Evolutionary conservation across 1,140 invertebrate genomes (phyloP).

Genomic region (Lepidurus apus): DNA sequence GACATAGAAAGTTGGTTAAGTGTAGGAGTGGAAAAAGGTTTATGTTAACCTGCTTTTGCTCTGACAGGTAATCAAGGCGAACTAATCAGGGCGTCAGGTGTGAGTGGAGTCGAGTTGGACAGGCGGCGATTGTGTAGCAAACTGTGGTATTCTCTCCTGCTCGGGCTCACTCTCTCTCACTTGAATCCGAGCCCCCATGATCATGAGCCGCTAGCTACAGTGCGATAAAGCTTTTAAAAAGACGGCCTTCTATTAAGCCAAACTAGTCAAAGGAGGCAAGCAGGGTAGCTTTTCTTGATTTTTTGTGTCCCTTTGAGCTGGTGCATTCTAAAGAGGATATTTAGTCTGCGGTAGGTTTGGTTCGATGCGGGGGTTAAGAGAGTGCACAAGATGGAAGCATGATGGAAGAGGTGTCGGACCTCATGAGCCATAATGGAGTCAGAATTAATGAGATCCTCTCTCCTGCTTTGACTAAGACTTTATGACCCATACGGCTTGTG

Average conservation of each 20-base stretch:
- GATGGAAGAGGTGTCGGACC: not conserved
- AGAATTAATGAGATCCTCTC: not conserved
- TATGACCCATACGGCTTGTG: conserved; percentile 12
- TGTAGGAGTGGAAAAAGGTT: not conserved
- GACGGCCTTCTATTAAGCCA: too few species aligned
- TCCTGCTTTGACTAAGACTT: not conserved
- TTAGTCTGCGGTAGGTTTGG: too few species aligned
- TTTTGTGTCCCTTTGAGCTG: too few species aligned
- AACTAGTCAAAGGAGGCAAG: too few species aligned
- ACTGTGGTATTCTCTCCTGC: not conserved
- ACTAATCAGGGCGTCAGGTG: conserved; percentile 14
- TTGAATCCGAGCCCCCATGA: too few species aligned
- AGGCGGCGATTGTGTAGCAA: not conserved
- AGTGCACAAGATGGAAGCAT: not conserved
- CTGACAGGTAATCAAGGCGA: conserved; percentile 4
- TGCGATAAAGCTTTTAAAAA: too few species aligned
- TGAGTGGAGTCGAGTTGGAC: conserved; percentile 8
- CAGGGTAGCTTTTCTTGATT: too few species aligned
- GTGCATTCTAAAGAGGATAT: too few species aligned
- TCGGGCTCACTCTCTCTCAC: too few species aligned
- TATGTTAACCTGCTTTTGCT: not conserved
- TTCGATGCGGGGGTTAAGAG: not conserved
- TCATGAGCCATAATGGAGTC: conserved; percentile 10
- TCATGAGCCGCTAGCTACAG: too few species aligned
- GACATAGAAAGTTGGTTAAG: not conserved